phyloP scores from a whole-genome alignment of 2,797 vertebrate species.

The Acanthis flammea region DNA sequence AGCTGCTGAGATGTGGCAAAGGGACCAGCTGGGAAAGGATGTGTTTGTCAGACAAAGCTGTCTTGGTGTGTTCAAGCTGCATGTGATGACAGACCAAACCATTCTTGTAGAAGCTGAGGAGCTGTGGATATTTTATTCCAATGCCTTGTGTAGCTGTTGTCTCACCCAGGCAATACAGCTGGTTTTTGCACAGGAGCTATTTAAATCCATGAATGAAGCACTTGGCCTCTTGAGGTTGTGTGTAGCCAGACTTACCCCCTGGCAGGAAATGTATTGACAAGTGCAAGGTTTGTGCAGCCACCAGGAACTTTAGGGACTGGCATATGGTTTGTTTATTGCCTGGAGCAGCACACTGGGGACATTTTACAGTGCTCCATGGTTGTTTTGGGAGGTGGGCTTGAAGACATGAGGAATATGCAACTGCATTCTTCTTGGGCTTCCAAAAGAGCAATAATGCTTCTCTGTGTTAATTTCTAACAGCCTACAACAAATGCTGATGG shows the following conservation, averaged over 20 bases:
- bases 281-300: background rate
- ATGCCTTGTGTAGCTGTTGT: background rate
- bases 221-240: background rate
- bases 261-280: background rate
- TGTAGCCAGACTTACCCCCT: background rate
- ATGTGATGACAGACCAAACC: background rate
- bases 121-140: background rate
- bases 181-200: fast-evolving
- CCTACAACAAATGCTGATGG: background rate
- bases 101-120: background rate
- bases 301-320: background rate
- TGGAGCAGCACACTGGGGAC: fast-evolving
- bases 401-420: background rate
- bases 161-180: background rate
- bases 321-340: background rate
- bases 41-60: background rate
- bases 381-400: background rate
- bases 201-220: background rate
- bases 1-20: background rate
- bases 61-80: background rate
- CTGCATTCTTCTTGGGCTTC: background rate
- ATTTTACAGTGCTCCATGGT: fast-evolving
- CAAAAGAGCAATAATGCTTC: background rate
- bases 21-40: background rate
- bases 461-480: background rate